A percentile compares a stretch with the other conserved stretches of the same genome.
Evolutionary conservation across 2,888 invertebrate genomes (phyloP).

Genomic region (Merodon equestris): DNA sequence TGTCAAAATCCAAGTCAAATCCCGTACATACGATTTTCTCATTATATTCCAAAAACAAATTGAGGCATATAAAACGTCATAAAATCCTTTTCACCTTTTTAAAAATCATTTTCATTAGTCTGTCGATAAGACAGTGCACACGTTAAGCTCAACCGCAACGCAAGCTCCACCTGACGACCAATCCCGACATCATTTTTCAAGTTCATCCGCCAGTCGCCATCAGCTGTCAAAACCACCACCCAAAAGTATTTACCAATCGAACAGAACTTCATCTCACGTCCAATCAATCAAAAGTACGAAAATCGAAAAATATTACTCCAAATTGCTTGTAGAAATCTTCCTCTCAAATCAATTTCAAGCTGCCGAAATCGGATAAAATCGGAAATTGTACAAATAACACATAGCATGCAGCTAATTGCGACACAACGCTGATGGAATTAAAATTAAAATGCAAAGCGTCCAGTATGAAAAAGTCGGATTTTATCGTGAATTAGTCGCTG

Average conservation of each 20-base stretch:
- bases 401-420: too few species aligned
- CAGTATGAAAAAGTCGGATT: conserved; percentile 29
- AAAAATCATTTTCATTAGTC: too few species aligned
- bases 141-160: neutral
- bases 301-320: conserved; percentile 15
- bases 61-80: too few species aligned
- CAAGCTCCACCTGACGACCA: conserved; percentile 12
- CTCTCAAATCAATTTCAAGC: conserved; percentile 4
- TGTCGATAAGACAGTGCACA: conserved; percentile 10
- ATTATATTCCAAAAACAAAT: too few species aligned
- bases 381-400: too few species aligned
- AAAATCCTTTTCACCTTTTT: too few species aligned
- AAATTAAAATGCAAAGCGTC: conserved; percentile 37
- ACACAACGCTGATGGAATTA: conserved; percentile 3
- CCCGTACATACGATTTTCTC: too few species aligned
- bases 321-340: conserved; percentile 15
- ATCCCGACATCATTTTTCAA: conserved; percentile 2
- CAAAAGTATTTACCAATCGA: conserved; percentile 10
- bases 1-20: too few species aligned
- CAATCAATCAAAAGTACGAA: conserved; percentile 52
- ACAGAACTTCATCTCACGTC: conserved; percentile 49
- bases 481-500: conserved; percentile 44
- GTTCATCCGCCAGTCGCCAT: neutral
- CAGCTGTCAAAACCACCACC: conserved; percentile 32
- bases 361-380: too few species aligned